phyloP scores from a whole-genome alignment of 2,113 vertebrate genomes.

The Alectura lathami region DNA sequence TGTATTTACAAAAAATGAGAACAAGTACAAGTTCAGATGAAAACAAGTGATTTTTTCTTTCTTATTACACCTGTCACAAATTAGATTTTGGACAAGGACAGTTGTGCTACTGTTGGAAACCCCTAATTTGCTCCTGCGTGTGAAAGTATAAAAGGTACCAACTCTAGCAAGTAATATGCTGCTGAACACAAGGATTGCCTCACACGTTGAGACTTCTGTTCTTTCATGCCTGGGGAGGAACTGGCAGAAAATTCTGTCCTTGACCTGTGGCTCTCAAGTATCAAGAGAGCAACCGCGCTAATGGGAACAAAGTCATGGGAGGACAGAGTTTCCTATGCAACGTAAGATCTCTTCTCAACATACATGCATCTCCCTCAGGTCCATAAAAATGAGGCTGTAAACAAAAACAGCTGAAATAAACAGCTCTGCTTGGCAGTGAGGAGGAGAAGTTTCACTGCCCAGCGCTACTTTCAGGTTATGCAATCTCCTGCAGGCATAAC shows the following conservation, averaged over 20 bases:
- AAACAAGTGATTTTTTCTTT: conserved; percentile 17
- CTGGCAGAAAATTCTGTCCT: not conserved
- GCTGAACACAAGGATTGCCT: not conserved
- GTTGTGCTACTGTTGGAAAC: not conserved
- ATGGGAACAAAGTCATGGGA: fast-evolving
- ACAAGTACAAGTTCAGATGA: not conserved
- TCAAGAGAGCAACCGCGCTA: not conserved
- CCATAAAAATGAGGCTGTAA: not conserved
- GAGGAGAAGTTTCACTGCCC: not conserved
- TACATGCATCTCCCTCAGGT: not conserved
- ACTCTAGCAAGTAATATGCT: not conserved
- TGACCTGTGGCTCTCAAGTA: not conserved
- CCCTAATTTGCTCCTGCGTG: not conserved
- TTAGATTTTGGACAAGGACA: not conserved
- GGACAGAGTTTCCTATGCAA: not conserved
- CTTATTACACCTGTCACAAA: not conserved
- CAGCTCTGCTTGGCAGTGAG: not conserved
- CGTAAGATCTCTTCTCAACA: not conserved
- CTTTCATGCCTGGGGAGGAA: not conserved
- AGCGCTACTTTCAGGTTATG: not conserved
- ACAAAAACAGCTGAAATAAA: conserved; percentile 26
- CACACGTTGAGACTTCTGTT: not conserved
- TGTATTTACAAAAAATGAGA: not conserved
- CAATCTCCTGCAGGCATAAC: not conserved
- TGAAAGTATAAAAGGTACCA: not conserved